Evolutionary conservation across 2,888 invertebrate genomes (phyloP).

Genomic region (Galerucella calmariensis): DNA sequence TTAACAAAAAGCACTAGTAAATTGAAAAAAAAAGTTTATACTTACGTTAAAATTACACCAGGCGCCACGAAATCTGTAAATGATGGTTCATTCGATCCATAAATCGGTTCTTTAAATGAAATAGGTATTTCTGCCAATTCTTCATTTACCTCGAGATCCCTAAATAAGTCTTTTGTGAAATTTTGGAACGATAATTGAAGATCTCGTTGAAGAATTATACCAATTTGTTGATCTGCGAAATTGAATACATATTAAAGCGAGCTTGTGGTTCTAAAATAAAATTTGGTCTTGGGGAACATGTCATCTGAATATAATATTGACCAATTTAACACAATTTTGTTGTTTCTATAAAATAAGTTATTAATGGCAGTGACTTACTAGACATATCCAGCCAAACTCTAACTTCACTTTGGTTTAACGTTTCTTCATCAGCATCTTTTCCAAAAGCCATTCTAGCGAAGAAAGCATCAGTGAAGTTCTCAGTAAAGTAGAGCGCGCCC

Average conservation of each 20-base stretch:
- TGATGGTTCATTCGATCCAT: slow-evolving; percentile 88
- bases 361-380: slow-evolving; percentile 68
- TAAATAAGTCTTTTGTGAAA: slow-evolving; percentile 81
- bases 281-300: too few species aligned
- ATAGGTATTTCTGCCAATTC: slow-evolving; percentile 90
- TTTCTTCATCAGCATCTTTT: slow-evolving; percentile 86
- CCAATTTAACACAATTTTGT: too few species aligned
- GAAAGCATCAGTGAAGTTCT: slow-evolving; percentile 89
- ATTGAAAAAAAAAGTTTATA: slow-evolving; percentile 44
- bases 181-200: slow-evolving; percentile 87
- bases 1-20: not conserved
- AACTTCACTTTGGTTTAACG: slow-evolving; percentile 86
- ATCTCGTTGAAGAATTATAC: slow-evolving; percentile 87
- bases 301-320: too few species aligned
- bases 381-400: slow-evolving; percentile 94
- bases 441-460: slow-evolving; percentile 84
- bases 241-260: not conserved
- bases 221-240: slow-evolving; percentile 86
- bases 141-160: slow-evolving; percentile 82
- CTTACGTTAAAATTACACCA: slow-evolving; percentile 92
- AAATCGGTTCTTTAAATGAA: slow-evolving; percentile 89
- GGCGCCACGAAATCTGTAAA: slow-evolving; percentile 97
- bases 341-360: too few species aligned
- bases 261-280: too few species aligned
- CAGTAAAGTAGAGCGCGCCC: slow-evolving; percentile 89